phyloP scores from a whole-genome alignment of 2,797 vertebrate genomes.

The Argentina silus region DNA sequence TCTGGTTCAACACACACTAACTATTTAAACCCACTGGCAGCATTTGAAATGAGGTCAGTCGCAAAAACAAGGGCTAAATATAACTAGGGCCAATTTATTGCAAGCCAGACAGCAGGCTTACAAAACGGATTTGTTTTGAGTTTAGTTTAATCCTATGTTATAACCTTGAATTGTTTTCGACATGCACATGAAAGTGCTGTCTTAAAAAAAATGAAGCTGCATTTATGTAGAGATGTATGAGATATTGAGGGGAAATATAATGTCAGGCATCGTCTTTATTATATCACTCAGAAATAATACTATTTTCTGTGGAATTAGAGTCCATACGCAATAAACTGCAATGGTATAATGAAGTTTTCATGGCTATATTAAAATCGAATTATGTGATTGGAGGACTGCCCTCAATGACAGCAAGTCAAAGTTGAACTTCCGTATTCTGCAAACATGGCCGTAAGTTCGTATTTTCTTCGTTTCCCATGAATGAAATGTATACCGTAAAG shows the following conservation, averaged over 20 bases:
- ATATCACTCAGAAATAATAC: neutral
- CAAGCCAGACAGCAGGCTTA: neutral
- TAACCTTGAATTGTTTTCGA: neutral
- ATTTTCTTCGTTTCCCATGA: conserved; percentile 36
- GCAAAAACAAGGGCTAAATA: conserved; percentile 49
- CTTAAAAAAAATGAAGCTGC: neutral
- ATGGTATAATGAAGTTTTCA: no score
- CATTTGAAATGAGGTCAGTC: conserved; percentile 49
- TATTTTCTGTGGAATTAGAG: neutral
- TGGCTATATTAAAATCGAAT: no score
- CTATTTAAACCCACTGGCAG: conserved; percentile 14
- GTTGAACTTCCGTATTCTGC: conserved; percentile 61
- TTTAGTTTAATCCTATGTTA: neutral
- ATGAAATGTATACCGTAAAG: neutral
- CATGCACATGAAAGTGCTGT: neutral
- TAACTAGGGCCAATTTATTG: neutral
- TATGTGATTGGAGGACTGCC: conserved; percentile 57
- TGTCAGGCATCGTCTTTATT: neutral
- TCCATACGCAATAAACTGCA: no score
- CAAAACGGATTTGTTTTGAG: neutral
- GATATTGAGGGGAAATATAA: neutral
- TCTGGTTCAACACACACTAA: conserved; percentile 53
- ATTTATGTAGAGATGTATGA: neutral
- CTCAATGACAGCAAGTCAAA: conserved; percentile 35
- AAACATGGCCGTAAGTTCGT: conserved; percentile 75